Evolutionary conservation across 1,140 invertebrate genomes (phyloP), one percentile per base, ranked within the genome.

Genomic region (Drosophila mayri): DNA sequence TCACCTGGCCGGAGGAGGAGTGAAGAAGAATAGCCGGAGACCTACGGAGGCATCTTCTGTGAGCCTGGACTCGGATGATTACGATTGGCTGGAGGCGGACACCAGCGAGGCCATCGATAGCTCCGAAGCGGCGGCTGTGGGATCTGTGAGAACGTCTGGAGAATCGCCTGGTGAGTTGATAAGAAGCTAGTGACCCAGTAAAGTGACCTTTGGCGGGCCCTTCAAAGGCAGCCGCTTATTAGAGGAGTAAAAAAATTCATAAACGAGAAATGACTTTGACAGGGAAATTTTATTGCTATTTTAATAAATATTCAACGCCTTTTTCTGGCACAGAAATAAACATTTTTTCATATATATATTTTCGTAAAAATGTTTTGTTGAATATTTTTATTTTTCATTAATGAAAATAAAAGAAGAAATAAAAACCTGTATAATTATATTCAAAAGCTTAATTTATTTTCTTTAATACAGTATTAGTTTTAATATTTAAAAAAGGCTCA

Each of bases 151-250:
- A 64, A 40, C 59, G 1, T 65, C 52, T 38, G 72, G 61, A 44
- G 72, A 81, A 14, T 32, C 82, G 18, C 72, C 63, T 61, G 84
- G 84, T 87, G 58, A 87, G 84, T 86, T 84, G 74, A 83, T 80
- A 64, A 61, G 37, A 22, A 20, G 4, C 0, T 9, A 8, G 25
- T 30, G 44, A 30, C 65, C 46, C 44, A 40, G 18, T 28, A 12
- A 2, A 12, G 7, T 67, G 74, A 82, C 67, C 61, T 63, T 72
- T 78, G 12, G 25, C 47, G 64, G 44, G n/a, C 30, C 68, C 76
- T 61, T 79, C 58, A 79, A 74, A 79, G 62, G 63, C 55, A 58
- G 20, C 37, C 5, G 32, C 49, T 67, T 79, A 84, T 79, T 62
- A 71, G 54, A 4, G n/a, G 7, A 9, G 18, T 5, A 16, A 30